These are phyloP conservation scores for Drosophila sordidula DNA, from an alignment of 2,888 invertebrate species.

Conservation along the genomic window DNA sequence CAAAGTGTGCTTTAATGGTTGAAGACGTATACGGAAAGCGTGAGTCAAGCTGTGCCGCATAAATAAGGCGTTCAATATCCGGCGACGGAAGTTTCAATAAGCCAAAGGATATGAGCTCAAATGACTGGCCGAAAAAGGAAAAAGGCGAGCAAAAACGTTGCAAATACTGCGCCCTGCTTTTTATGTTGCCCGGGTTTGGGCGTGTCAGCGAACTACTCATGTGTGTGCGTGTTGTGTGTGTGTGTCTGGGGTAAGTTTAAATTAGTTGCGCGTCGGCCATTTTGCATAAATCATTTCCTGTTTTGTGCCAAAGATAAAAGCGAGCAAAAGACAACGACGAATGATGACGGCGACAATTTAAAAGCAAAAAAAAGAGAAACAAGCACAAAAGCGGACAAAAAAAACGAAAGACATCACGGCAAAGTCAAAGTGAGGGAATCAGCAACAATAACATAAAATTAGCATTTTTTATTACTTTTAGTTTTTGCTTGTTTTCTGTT, in stretches of 20 bases:
- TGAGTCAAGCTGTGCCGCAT: slow-evolving; percentile 18
- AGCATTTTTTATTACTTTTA: slow-evolving; percentile 80
- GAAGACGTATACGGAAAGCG: not conserved
- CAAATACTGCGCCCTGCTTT: slow-evolving; percentile 10
- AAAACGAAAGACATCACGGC: slow-evolving; percentile 42
- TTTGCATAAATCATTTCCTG: slow-evolving; percentile 79
- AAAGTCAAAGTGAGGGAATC: slow-evolving; percentile 54
- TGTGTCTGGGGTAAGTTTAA: slow-evolving; percentile 58
- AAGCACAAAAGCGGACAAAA: slow-evolving; percentile 46
- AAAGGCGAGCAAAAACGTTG: slow-evolving; percentile 11
- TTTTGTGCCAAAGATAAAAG: slow-evolving; percentile 73
- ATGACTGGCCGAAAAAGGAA: slow-evolving; percentile 65
- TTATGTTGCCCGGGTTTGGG: slow-evolving; percentile 19
- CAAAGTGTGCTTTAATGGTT: slow-evolving; percentile 16
- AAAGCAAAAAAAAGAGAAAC: slow-evolving; percentile 27
- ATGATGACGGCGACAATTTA: slow-evolving; percentile 55
- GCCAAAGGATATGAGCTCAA: slow-evolving; percentile 70
- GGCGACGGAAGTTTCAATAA: slow-evolving; percentile 70
- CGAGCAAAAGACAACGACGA: slow-evolving; percentile 48
- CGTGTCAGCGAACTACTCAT: slow-evolving; percentile 40
- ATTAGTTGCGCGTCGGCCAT: slow-evolving; percentile 70
- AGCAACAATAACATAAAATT: slow-evolving; percentile 77
- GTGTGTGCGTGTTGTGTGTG: slow-evolving; percentile 21
- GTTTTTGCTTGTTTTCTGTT: slow-evolving; percentile 53
- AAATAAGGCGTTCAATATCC: slow-evolving; percentile 70